Base-by-base conservation (phyloP, 2,888 invertebrate species). In the Chrysolina haemoptera region DNA sequence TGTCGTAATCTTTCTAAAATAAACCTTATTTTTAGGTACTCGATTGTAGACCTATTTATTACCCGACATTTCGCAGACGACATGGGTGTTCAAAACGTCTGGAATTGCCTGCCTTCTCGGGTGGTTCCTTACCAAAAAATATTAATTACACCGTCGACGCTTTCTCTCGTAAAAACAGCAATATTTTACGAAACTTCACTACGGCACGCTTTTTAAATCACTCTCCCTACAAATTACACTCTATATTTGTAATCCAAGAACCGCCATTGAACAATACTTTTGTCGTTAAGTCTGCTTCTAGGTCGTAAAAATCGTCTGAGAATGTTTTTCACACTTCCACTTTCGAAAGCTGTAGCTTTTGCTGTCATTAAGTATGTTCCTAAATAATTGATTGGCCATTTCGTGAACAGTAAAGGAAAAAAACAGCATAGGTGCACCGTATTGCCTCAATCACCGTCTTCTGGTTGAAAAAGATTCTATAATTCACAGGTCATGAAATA, bases 191-290 rank as follows among this genome's bases (percentile, higher is more conserved):
- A 43, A 40, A 48, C 59, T 43, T 64, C 70, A 20, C 20, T 64
- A 46, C 48, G 68, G 59, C 73, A 66, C 66, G 62, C 74, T 74
- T 74, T 71, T 22, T 43, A 66, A 68, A 68, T 68, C 62, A 59
- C 46, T 66, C 66, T 70, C 41, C 22, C 48, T 68, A 46, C 69
- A 59, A 70, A 72, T 70, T 71, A 69, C 48, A 63, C 68, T 62
- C 66, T 72, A 73, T 66, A 76, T 73, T 73, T 62, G 69, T 62
- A 67, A 66, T 63, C 68, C 65, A 70, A 71, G 50, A 70, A 41
- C 55, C 66, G 73, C 73, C 76, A 78, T 79, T 77, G 77, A 73
- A 77, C 75, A 77, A 78, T 76, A 75, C 74, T 77, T 79, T 73
- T 74, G 77, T 78, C 79, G 74, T 76, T 76, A 73, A 75, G 75